phyloP scores from a whole-genome alignment of 2,797 vertebrate species.

The Acropternis orthonyx region DNA sequence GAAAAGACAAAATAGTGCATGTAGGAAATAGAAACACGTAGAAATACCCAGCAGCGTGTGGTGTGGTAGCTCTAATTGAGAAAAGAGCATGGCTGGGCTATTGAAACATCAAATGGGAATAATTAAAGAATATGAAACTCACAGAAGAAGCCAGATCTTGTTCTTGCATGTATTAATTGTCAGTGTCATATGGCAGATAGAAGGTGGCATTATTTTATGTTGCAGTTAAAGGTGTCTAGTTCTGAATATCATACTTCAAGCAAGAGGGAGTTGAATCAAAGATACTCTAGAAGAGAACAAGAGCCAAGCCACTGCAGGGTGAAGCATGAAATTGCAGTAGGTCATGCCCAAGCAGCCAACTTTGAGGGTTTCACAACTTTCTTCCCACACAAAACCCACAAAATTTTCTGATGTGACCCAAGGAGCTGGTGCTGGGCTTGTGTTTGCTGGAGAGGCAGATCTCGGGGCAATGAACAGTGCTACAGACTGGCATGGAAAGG shows the following conservation, averaged over 20 bases:
- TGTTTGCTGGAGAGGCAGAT: not conserved
- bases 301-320: accelerated
- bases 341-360: not conserved
- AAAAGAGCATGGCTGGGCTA: not conserved
- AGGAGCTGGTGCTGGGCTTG: accelerated
- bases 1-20: not conserved
- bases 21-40: not conserved
- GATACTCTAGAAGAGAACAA: not conserved
- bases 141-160: not conserved
- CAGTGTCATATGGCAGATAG: not conserved
- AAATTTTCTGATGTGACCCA: not conserved
- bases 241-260: not conserved
- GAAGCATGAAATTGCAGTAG: not conserved
- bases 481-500: not conserved
- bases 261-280: not conserved
- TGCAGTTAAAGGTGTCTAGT: not conserved
- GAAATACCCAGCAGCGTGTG: not conserved
- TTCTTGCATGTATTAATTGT: not conserved
- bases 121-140: not conserved
- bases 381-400: accelerated
- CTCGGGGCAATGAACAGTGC: not conserved
- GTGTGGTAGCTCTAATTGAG: not conserved
- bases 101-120: not conserved
- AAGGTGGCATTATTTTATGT: not conserved
- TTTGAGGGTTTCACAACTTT: not conserved